phyloP scores from a whole-genome alignment of 2,888 invertebrate genomes.

The Oligia strigilis region DNA sequence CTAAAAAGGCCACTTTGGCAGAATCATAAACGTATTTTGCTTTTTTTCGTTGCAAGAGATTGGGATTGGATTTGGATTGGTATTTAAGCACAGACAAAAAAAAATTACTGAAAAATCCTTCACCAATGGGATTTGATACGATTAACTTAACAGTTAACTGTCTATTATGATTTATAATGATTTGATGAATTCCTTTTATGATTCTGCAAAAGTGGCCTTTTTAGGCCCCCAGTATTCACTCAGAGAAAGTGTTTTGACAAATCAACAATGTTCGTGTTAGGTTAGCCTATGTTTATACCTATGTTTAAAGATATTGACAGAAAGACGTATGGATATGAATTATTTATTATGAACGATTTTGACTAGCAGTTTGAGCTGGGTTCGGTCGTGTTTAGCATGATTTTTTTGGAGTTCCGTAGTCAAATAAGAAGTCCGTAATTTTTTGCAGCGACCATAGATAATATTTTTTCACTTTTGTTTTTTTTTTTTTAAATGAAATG shows the following conservation, averaged over 20 bases:
- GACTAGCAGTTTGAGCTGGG: background rate
- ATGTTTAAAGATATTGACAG: conserved; percentile 18
- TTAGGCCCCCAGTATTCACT: conserved; percentile 38
- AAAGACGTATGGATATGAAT: conserved; percentile 29
- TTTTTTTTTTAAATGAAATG: background rate
- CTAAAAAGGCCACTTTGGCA: too few species aligned
- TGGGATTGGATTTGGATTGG: too few species aligned
- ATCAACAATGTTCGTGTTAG: conserved; percentile 13
- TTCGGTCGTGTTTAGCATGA: background rate
- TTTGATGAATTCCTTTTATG: too few species aligned
- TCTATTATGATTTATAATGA: too few species aligned
- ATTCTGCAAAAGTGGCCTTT: too few species aligned
- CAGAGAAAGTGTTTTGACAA: conserved; percentile 46
- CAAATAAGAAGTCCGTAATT: too few species aligned
- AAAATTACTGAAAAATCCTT: too few species aligned
- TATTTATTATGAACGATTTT: conserved; percentile 16
- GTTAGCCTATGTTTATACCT: background rate
- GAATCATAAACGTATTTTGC: too few species aligned
- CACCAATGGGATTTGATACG: too few species aligned
- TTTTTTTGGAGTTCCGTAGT: background rate
- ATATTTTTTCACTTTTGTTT: background rate
- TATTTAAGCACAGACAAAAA: too few species aligned
- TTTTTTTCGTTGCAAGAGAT: too few species aligned
- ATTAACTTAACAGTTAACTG: too few species aligned
- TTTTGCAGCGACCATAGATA: background rate